phyloP scores from a whole-genome alignment of 2,888 invertebrate genomes.

The Oeneis ivallda region DNA sequence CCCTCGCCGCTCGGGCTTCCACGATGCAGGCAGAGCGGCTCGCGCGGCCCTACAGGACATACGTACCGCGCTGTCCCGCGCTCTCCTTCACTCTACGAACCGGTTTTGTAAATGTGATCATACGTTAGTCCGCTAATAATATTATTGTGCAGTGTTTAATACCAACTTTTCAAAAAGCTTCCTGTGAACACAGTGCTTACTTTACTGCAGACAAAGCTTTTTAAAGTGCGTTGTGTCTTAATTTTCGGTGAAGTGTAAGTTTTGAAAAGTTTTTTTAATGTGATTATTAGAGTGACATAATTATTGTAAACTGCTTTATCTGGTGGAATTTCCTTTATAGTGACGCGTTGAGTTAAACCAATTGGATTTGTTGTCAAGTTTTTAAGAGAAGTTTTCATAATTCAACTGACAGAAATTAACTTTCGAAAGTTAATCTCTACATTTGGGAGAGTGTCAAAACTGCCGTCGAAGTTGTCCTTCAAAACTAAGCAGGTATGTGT shows the following conservation, averaged over 20 bases:
- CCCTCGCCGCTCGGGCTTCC: constrained; percentile 73
- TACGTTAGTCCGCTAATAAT: constrained; percentile 62
- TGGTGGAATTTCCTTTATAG: constrained; percentile 47
- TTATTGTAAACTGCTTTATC: constrained; percentile 43
- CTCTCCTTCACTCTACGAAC: constrained; percentile 48
- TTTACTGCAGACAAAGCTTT: constrained; percentile 23
- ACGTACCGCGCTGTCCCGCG: constrained; percentile 48
- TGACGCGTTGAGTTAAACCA: constrained; percentile 45
- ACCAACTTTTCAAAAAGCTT: constrained; percentile 45
- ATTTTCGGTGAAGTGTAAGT: constrained; percentile 67
- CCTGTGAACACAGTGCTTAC: constrained; percentile 34
- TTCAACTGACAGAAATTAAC: constrained; percentile 43
- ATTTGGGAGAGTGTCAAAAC: constrained; percentile 3
- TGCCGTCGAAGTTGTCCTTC: neutral
- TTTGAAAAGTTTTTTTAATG: constrained; percentile 54
- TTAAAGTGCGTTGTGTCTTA: constrained; percentile 33
- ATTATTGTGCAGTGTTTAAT: constrained; percentile 63
- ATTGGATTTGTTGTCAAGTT: constrained; percentile 54
- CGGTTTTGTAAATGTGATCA: constrained; percentile 62
- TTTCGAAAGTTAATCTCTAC: constrained; percentile 17
- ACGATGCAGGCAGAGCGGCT: constrained; percentile 69
- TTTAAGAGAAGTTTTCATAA: constrained; percentile 45
- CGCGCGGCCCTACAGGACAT: constrained; percentile 61
- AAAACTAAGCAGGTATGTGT: constrained; percentile 17
- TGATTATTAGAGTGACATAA: constrained; percentile 53